phyloP scores from a whole-genome alignment of 2,113 vertebrate species.

The Dendrocopos noguchii region DNA sequence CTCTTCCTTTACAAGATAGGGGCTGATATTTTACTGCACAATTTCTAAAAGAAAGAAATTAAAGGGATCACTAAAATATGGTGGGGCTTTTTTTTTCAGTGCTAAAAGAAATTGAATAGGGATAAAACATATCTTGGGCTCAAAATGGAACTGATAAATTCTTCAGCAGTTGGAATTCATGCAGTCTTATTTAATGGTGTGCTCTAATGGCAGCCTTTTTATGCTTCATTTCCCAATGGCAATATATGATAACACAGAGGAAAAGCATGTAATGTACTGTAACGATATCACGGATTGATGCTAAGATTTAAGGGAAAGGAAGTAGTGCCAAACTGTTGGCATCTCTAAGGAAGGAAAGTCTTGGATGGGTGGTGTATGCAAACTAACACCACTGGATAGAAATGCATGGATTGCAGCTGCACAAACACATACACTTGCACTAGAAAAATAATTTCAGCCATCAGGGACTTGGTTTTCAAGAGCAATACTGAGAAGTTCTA shows the following conservation, averaged over 20 bases:
- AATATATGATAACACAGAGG: conserved; percentile 17
- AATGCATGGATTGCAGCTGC: neutral
- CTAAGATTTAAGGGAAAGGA: conserved; percentile 15
- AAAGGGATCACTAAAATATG: neutral
- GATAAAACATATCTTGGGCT: neutral
- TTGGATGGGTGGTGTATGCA: neutral
- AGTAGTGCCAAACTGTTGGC: neutral
- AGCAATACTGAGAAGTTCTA: neutral
- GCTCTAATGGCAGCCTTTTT: conserved; percentile 33
- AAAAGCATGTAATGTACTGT: conserved; percentile 18
- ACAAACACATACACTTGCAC: neutral
- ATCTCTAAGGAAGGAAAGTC: neutral
- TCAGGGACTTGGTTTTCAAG: neutral
- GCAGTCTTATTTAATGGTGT: conserved; percentile 39
- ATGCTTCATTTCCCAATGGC: conserved; percentile 48
- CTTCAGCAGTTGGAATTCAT: conserved; percentile 32
- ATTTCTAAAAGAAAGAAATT: conserved; percentile 21
- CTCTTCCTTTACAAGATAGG: neutral
- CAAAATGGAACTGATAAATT: conserved; percentile 32
- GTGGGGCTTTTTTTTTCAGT: neutral
- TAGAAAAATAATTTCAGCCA: neutral
- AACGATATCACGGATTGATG: neutral
- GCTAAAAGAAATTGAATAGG: neutral
- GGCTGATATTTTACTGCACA: neutral
- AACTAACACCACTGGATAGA: neutral